These are phyloP conservation scores for Acheta domesticus DNA, from an alignment of 2,888 invertebrate genomes.

Conservation along the genomic window DNA sequence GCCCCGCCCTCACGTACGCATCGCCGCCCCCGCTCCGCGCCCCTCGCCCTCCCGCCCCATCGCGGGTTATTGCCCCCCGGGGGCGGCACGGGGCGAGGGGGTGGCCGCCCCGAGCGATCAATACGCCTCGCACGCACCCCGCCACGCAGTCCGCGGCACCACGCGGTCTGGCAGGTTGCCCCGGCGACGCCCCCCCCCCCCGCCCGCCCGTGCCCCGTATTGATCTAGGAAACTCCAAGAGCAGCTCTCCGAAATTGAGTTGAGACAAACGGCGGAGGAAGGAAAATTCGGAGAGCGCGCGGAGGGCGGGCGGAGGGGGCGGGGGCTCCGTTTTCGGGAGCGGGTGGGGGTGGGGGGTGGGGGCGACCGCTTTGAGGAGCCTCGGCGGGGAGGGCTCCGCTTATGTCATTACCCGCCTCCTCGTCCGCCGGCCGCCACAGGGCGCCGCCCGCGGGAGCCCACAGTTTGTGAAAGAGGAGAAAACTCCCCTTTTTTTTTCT, in stretches of 20 bases:
- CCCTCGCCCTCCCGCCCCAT: background rate
- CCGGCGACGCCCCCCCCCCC: background rate
- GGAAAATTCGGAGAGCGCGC: background rate
- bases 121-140: background rate
- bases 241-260: background rate
- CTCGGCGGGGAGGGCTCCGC: too few relatives aligned
- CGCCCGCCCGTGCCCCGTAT: background rate
- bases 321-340: too few relatives aligned
- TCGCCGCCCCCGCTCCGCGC: background rate
- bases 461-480: too few relatives aligned
- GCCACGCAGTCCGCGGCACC: background rate
- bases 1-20: background rate
- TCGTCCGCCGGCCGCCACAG: too few relatives aligned
- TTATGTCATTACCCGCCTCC: too few relatives aligned
- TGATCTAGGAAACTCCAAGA: constrained; percentile 2
- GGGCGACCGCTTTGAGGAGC: too few relatives aligned
- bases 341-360: too few relatives aligned
- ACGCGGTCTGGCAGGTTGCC: background rate
- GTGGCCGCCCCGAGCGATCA: background rate
- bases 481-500: too few relatives aligned
- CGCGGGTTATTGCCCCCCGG: background rate
- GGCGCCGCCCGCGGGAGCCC: too few relatives aligned
- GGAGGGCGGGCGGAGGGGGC: too few relatives aligned
- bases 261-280: constrained; percentile 2
- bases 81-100: background rate